phyloP scores from a whole-genome alignment of 2,797 vertebrate genomes.

The Bovichtus variegatus region DNA sequence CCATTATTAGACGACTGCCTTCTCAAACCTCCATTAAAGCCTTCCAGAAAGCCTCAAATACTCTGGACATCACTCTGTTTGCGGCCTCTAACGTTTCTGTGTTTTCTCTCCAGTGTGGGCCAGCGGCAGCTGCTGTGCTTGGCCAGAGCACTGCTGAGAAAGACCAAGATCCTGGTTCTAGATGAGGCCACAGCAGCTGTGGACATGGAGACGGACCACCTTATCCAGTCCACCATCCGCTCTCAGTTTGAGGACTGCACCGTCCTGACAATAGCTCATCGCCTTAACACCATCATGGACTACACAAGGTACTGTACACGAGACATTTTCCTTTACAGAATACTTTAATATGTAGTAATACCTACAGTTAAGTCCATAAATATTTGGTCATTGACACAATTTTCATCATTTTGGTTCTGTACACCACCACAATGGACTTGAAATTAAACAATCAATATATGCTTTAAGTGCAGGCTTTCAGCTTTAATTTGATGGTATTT shows the following conservation, averaged over 20 bases:
- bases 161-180: slow-evolving; percentile 94
- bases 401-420: too few relatives aligned
- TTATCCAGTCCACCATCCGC: slow-evolving; percentile 95
- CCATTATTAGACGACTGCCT: neutral
- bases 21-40: neutral
- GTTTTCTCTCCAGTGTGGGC: slow-evolving; percentile 85
- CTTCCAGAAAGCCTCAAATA: neutral
- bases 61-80: neutral
- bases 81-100: neutral
- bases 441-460: too few relatives aligned
- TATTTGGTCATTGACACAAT: too few relatives aligned
- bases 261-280: slow-evolving; percentile 95
- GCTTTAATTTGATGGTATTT: too few relatives aligned
- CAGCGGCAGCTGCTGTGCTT: slow-evolving; percentile 96
- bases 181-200: slow-evolving; percentile 98
- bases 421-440: too few relatives aligned
- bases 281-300: slow-evolving; percentile 97
- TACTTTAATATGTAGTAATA: neutral
- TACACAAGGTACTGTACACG: slow-evolving; percentile 87
- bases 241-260: slow-evolving; percentile 94
- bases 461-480: too few relatives aligned
- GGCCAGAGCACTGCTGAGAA: slow-evolving; percentile 94
- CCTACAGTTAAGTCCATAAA: too few relatives aligned
- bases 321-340: neutral
- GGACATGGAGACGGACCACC: slow-evolving; percentile 94